Evolutionary conservation across 2,797 vertebrate species (phyloP), one percentile per base, ranked within the genome.

Genomic region (Enteromius afrohamiltoni): DNA sequence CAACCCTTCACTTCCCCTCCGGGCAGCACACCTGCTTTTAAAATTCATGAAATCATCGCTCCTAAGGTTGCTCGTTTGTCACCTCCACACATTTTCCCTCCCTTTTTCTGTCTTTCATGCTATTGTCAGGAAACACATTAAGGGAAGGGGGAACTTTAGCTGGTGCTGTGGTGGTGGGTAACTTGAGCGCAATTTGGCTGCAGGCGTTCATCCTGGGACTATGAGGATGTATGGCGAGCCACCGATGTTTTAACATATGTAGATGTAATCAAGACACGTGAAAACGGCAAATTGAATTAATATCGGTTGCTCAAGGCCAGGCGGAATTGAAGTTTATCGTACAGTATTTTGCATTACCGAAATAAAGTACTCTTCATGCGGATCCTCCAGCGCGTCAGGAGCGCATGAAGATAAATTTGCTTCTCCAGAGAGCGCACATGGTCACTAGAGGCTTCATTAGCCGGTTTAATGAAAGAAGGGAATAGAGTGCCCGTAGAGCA

Each of bases 11-110:
- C 81, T 53, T 85, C 75, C 47, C 84, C 84, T 77, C 62, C 13
- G 26, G 79, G 86, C 81, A 65, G 55, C 47, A 77, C 83, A 86
- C 87, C 87, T 86, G 87, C 80, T 86, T 86, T 84, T 85, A 80
- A 86, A 87, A 85, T 87, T 87, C 87, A 87, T 88, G 87, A 87
- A 87, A 87, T 87, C 84, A 87, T 85, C 76, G 34, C 51, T 77
- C 84, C 76, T 85, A 45, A 74, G 78, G 79, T 83, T 83, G 29
- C 71, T 88, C 80, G 77, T 88, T 88, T 86, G 85, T 88, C 83
- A 86, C 85, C 62, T 65, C 78, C 40, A 42, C 45, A 75, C 80
- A 65, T 74, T 68, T 79, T 45, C 55, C 47, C 55, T 71, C 82
- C 69, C 79, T 80, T 71, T 55, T 49, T 83, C 82, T 85, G 51